These are phyloP conservation scores for Zaprionus davidi DNA, from an alignment of 1,140 invertebrate genomes.

Conservation along the genomic window DNA sequence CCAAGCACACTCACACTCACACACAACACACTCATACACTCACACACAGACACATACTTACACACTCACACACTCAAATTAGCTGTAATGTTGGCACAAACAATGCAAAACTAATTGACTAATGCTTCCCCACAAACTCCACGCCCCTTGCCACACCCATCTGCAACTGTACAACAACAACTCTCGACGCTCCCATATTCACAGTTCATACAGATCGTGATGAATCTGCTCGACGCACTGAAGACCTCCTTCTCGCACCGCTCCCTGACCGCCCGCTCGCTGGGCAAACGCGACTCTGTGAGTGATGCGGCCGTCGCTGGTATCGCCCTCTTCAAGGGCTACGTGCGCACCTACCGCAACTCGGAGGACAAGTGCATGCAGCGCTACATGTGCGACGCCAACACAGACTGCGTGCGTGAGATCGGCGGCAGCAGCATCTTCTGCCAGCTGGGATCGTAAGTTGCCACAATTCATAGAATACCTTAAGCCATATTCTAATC, in stretches of 20 bases:
- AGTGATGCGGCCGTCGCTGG: conserved; percentile 94
- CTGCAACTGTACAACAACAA: conserved; percentile 37
- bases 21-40: conserved; percentile 28
- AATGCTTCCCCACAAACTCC: conserved; percentile 58
- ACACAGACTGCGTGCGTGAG: conserved; percentile 93
- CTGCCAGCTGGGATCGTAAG: conserved; percentile 97
- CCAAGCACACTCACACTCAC: conserved; percentile 33
- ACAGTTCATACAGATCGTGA: conserved; percentile 95
- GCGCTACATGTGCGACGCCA: conserved; percentile 94
- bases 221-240: conserved; percentile 94
- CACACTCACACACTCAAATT: conserved; percentile 21
- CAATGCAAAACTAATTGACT: conserved; percentile 74
- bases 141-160: conserved; percentile 19
- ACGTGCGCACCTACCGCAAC: conserved; percentile 92
- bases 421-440: conserved; percentile 93
- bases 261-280: conserved; percentile 91
- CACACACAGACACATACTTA: conserved; percentile 7
- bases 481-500: not conserved
- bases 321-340: conserved; percentile 94
- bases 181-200: conserved; percentile 66
- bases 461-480: too few relatives aligned
- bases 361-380: conserved; percentile 91
- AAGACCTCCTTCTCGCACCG: conserved; percentile 96
- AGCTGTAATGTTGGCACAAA: conserved; percentile 64
- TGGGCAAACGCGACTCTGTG: conserved; percentile 93